Conservation (phyloP, 2,113 vertebrate genomes). For the Gobio gobio region DNA sequence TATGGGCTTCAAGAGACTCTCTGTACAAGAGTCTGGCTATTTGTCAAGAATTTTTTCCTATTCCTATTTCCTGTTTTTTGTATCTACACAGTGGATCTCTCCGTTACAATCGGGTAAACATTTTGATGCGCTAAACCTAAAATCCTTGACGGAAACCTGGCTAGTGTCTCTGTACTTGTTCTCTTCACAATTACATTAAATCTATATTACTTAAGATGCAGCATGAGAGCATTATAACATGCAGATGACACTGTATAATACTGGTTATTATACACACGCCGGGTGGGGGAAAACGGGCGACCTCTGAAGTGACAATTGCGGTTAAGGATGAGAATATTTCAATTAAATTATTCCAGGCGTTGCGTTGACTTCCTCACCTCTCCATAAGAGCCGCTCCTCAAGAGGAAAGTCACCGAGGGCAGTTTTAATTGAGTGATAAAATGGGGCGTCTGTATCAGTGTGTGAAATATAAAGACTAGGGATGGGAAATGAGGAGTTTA, state of each 20-base stretch:
- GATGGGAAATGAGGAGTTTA: background rate
- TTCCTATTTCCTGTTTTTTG: too few relatives aligned
- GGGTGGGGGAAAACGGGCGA: background rate
- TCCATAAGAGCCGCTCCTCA: background rate
- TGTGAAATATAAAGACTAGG: conserved; percentile 23
- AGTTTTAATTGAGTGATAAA: conserved; percentile 37
- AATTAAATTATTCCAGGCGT: conserved; percentile 7
- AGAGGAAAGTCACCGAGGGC: conserved; percentile 29
- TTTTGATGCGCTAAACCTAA: too few relatives aligned
- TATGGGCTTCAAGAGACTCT: too few relatives aligned
- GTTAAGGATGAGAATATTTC: conserved; percentile 29
- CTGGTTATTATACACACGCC: background rate
- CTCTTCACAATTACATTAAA: too few relatives aligned
- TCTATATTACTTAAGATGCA: too few relatives aligned
- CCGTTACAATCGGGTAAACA: too few relatives aligned
- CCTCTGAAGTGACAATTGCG: conserved; percentile 11
- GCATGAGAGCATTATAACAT: background rate
- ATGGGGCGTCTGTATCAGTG: conserved; percentile 12
- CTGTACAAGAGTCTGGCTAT: too few relatives aligned
- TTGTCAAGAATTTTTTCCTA: too few relatives aligned
- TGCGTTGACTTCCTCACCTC: conserved; percentile 17
- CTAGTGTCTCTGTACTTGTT: too few relatives aligned
- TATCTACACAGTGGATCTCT: too few relatives aligned
- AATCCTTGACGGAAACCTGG: too few relatives aligned
- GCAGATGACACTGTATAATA: too few relatives aligned